phyloP scores from a whole-genome alignment of 2,797 vertebrate genomes.

The Buceros bicornis region DNA sequence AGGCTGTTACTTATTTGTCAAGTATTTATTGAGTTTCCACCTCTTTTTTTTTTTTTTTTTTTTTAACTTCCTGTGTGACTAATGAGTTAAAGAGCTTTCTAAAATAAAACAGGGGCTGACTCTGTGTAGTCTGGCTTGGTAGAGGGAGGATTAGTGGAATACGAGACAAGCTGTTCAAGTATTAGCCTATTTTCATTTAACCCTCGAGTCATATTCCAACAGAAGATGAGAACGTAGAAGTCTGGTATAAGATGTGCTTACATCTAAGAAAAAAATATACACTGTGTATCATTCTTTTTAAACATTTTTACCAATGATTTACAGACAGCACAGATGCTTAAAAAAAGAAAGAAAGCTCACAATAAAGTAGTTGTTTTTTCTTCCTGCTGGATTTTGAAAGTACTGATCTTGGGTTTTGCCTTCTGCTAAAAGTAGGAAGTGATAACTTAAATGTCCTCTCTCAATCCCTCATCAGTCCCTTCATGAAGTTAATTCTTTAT shows the following conservation, averaged over 20 bases:
- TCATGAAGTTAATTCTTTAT: neutral
- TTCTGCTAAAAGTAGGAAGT: neutral
- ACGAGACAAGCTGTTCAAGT: slow-evolving; percentile 23
- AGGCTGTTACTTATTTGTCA: neutral
- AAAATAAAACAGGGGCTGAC: slow-evolving; percentile 29
- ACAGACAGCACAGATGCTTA: neutral
- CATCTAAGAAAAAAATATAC: neutral
- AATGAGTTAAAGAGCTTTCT: slow-evolving; percentile 58
- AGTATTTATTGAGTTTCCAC: neutral
- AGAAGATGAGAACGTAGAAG: neutral
- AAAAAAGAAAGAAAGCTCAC: neutral
- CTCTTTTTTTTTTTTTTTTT: neutral
- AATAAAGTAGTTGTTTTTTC: neutral
- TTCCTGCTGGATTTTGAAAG: neutral
- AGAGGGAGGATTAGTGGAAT: slow-evolving; percentile 52
- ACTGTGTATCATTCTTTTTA: neutral
- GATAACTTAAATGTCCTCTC: neutral
- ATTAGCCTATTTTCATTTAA: slow-evolving; percentile 57
- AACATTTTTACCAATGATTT: neutral
- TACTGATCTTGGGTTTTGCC: neutral
- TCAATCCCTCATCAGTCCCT: neutral
- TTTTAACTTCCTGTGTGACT: neutral
- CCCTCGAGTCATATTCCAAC: neutral
- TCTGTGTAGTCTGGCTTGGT: slow-evolving; percentile 23
- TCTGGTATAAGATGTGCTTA: neutral